phyloP scores from a whole-genome alignment of 53 echinoderm and acorn worm species.

The Echinarachnius parma region DNA sequence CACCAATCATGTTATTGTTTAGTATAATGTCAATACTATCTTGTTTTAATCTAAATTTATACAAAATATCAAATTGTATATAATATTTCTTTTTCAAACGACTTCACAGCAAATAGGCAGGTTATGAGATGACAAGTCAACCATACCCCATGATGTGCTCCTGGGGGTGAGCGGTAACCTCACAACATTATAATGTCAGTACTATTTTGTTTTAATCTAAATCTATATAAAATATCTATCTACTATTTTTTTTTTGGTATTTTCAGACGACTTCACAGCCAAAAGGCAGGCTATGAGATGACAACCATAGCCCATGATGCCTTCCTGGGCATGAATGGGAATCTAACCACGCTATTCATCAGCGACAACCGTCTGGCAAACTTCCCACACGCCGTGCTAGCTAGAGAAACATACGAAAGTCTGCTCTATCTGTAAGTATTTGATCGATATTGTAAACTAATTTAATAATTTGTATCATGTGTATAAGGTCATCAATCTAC shows the following conservation, averaged over 20 bases:
- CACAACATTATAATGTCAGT: too few species aligned
- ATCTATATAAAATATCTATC: background rate
- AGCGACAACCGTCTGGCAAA: conserved; percentile 68
- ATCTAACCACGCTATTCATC: conserved; percentile 73
- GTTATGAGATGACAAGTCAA: too few species aligned
- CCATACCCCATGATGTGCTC: too few species aligned
- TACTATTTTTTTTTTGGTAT: background rate
- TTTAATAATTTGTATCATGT: background rate
- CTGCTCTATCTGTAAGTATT: conserved; percentile 79
- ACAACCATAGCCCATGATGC: conserved; percentile 79
- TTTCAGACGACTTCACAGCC: conserved; percentile 71
- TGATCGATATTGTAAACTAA: background rate
- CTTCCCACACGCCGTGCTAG: conserved; percentile 85
- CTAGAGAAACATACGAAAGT: conserved; percentile 67
- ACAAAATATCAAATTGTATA: too few species aligned
- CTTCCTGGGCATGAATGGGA: conserved; percentile 67
- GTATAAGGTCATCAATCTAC: background rate
- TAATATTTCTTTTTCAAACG: background rate
- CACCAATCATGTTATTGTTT: too few species aligned
- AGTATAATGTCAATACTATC: too few species aligned
- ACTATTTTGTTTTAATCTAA: too few species aligned
- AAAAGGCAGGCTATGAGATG: conserved; percentile 61
- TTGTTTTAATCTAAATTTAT: too few species aligned
- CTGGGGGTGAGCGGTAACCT: too few species aligned
- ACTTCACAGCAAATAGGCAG: too few species aligned